A percentile compares a stretch with the other conserved stretches of the same genome.
phyloP scores from a whole-genome alignment of 2,113 vertebrate species.

The Apaloderma vittatum region DNA sequence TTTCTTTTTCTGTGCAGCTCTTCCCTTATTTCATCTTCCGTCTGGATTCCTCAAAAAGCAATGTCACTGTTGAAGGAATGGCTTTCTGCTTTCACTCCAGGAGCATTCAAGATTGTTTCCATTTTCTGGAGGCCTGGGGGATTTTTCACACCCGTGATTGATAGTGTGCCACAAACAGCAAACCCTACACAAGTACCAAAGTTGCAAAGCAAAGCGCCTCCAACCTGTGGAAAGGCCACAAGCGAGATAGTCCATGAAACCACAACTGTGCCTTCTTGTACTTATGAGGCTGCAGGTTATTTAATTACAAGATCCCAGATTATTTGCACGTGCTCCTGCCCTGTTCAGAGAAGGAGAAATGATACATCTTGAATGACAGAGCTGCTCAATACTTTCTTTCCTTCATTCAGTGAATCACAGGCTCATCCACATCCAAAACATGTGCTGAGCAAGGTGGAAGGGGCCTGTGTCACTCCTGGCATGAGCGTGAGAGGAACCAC shows the following conservation, averaged over 20 bases:
- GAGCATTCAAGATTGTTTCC: conserved; percentile 40
- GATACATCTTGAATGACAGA: conserved; percentile 4
- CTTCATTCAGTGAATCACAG: background rate
- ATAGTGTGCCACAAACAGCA: background rate
- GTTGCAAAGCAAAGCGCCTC: conserved; percentile 16
- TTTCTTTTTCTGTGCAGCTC: background rate
- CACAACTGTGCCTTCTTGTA: background rate
- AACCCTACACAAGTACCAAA: background rate
- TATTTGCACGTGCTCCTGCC: background rate
- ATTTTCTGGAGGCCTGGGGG: conserved; percentile 47
- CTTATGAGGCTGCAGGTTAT: conserved; percentile 48
- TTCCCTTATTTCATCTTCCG: background rate
- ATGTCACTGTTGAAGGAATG: conserved; percentile 4
- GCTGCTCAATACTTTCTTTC: background rate
- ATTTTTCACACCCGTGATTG: conserved; percentile 32
- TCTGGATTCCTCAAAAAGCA: conserved; percentile 26
- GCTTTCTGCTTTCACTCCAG: conserved; percentile 33
- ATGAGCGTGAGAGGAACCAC: background rate
- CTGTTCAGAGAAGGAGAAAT: background rate
- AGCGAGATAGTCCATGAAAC: background rate
- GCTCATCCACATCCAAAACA: background rate
- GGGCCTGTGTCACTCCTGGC: background rate
- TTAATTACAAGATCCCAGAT: conserved; percentile 40
- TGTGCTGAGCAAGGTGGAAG: background rate
- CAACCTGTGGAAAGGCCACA: background rate